phyloP scores from a whole-genome alignment of 2,797 vertebrate species.

The Pangasius krempfi region DNA sequence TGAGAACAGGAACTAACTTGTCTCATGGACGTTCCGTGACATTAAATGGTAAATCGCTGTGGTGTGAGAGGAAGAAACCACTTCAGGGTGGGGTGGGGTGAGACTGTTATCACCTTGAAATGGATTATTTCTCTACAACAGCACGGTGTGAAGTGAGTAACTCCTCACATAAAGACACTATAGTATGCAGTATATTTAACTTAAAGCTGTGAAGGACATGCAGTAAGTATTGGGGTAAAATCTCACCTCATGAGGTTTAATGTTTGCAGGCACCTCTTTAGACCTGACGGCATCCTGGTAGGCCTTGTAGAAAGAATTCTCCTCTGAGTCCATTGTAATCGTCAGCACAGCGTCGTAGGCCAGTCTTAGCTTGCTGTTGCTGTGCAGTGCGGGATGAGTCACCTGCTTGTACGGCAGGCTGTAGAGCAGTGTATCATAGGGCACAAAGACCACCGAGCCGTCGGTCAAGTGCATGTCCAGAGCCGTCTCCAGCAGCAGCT shows the following conservation, averaged over 20 bases:
- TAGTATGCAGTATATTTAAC: neutral
- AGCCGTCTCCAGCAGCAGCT: conserved; percentile 79
- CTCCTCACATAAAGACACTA: neutral
- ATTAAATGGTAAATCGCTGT: neutral
- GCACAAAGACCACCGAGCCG: conserved; percentile 81
- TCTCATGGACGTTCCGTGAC: neutral
- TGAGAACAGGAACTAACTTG: neutral
- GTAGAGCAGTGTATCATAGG: conserved; percentile 85
- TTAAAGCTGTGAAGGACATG: neutral
- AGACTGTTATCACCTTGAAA: neutral
- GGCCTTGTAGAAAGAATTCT: conserved; percentile 74
- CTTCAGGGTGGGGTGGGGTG: no score
- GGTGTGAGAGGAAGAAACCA: neutral
- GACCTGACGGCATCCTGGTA: conserved; percentile 67
- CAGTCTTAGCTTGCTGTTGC: conserved; percentile 76
- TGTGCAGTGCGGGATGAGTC: conserved; percentile 72
- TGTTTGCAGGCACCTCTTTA: conserved; percentile 42
- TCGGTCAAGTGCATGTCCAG: conserved; percentile 82
- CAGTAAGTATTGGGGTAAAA: neutral
- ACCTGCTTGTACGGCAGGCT: conserved; percentile 75
- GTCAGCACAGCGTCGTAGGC: conserved; percentile 88
- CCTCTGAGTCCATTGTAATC: conserved; percentile 80
- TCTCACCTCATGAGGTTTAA: conserved; percentile 45
- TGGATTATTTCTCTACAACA: neutral
- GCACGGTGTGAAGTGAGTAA: neutral